phyloP scores from a whole-genome alignment of 92 coral and sea anemone genomes.

The Epizoanthus scotinus region DNA sequence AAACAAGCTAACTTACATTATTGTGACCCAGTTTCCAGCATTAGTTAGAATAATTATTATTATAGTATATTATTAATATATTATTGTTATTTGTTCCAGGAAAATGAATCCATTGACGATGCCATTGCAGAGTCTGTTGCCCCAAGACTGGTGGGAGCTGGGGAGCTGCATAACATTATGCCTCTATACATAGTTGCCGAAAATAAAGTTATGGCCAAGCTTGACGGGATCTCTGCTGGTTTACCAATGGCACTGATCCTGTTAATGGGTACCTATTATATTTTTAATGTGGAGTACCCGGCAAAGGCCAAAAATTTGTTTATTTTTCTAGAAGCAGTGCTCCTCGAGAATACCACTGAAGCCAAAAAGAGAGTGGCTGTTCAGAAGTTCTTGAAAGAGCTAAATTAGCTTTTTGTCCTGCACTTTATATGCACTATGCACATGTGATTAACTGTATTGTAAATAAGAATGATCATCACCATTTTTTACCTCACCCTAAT shows the following conservation, averaged over 20 bases:
- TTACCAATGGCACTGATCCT: constrained; percentile 29
- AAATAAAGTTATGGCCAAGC: constrained; percentile 28
- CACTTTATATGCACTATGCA: too few species aligned
- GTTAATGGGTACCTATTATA: constrained; percentile 39
- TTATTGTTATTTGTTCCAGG: background rate
- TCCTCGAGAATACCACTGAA: constrained; percentile 24
- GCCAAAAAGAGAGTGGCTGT: constrained; percentile 42
- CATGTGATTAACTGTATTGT: too few species aligned
- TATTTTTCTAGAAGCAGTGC: constrained; percentile 34
- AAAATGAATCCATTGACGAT: constrained; percentile 42
- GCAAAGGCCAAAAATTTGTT: constrained; percentile 18
- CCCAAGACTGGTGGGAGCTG: constrained; percentile 49
- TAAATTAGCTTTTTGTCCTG: background rate
- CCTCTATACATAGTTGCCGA: constrained; percentile 50
- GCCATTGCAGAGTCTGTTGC: constrained; percentile 11
- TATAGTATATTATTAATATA: too few species aligned
- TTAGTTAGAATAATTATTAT: too few species aligned
- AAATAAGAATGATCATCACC: too few species aligned
- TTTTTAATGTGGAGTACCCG: constrained; percentile 38
- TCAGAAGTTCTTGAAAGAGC: constrained; percentile 4
- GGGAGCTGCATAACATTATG: constrained; percentile 5
- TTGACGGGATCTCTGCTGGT: background rate
- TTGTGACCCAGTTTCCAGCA: too few species aligned
- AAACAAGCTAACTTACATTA: too few species aligned
- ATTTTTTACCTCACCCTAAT: too few species aligned